These are phyloP conservation scores for Hydriomena furcata DNA, from an alignment of 2,888 invertebrate genomes.

Conservation along the genomic window DNA sequence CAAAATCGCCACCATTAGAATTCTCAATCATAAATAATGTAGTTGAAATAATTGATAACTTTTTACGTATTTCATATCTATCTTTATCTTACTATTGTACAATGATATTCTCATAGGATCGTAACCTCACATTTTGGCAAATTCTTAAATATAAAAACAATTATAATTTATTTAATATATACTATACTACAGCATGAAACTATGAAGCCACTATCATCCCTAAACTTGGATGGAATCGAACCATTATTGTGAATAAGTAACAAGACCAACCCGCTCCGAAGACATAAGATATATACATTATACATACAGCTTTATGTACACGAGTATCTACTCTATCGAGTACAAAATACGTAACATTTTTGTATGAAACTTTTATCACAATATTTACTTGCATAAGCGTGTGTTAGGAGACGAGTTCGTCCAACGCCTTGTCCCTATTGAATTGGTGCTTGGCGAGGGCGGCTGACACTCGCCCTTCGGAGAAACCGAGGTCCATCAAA, in stretches of 20 bases:
- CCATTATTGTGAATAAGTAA: conserved; percentile 15
- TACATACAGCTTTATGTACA: neutral
- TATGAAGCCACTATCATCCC: conserved; percentile 12
- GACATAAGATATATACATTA: neutral
- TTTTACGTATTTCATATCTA: too few relatives aligned
- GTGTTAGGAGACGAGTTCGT: conserved; percentile 89
- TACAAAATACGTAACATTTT: conserved; percentile 10
- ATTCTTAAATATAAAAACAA: conserved; percentile 6
- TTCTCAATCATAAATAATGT: too few relatives aligned
- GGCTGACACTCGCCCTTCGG: conserved; percentile 88
- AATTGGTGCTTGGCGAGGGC: conserved; percentile 90
- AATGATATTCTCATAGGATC: neutral
- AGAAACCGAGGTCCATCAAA: conserved; percentile 92
- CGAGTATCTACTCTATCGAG: conserved; percentile 7
- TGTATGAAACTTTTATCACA: conserved; percentile 24
- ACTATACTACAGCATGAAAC: conserved; percentile 2
- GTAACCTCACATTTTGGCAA: conserved; percentile 9
- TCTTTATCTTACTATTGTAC: too few relatives aligned
- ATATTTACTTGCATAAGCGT: conserved; percentile 12
- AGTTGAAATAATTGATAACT: too few relatives aligned
- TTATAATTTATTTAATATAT: conserved; percentile 11
- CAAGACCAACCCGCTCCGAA: neutral
- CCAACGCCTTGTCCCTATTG: conserved; percentile 93
- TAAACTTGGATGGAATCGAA: conserved; percentile 30
- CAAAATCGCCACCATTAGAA: too few relatives aligned